A percentile compares a stretch with the other conserved stretches of the same genome.
phyloP scores from a whole-genome alignment of 2,888 invertebrate species.

The Folsomia manolachei region DNA sequence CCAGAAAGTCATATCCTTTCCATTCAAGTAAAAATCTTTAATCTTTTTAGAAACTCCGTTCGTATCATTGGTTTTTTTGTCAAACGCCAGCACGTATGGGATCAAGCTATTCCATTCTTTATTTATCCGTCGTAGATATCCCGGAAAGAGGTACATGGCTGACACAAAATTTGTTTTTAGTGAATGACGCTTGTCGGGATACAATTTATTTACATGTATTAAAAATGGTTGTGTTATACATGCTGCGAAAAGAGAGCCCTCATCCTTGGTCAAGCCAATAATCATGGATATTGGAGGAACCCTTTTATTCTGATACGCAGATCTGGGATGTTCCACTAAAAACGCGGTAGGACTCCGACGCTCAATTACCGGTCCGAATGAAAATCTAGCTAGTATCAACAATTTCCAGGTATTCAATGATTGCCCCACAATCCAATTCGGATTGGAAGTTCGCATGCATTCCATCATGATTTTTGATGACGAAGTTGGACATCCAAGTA shows the following conservation, averaged over 20 bases:
- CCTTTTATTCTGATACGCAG: slow-evolving; percentile 8
- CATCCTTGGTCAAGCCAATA: slow-evolving; percentile 13
- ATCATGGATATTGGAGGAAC: slow-evolving; percentile 17
- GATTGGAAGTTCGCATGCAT: slow-evolving; percentile 12
- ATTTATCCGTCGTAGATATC: neutral
- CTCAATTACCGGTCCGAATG: slow-evolving; percentile 22
- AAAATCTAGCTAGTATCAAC: neutral
- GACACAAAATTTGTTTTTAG: no score
- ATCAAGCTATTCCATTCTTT: neutral
- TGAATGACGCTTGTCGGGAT: no score
- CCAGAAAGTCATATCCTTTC: slow-evolving; percentile 9
- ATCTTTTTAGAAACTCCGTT: slow-evolving; percentile 2
- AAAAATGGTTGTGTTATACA: neutral
- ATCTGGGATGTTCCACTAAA: slow-evolving; percentile 16
- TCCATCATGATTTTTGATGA: slow-evolving; percentile 15
- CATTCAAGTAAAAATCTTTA: slow-evolving; percentile 7
- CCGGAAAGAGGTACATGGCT: neutral
- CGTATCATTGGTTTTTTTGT: slow-evolving; percentile 4
- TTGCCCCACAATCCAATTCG: slow-evolving; percentile 10
- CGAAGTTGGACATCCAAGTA: slow-evolving; percentile 8
- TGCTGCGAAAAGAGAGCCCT: slow-evolving; percentile 22
- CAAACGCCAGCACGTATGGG: slow-evolving; percentile 1
- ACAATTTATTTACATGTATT: neutral
- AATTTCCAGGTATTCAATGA: slow-evolving; percentile 10
- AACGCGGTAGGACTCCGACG: neutral